Evolutionary conservation across 2,797 vertebrate genomes (phyloP), one percentile per base, ranked within the genome.

Genomic region (Acanthis flammea): DNA sequence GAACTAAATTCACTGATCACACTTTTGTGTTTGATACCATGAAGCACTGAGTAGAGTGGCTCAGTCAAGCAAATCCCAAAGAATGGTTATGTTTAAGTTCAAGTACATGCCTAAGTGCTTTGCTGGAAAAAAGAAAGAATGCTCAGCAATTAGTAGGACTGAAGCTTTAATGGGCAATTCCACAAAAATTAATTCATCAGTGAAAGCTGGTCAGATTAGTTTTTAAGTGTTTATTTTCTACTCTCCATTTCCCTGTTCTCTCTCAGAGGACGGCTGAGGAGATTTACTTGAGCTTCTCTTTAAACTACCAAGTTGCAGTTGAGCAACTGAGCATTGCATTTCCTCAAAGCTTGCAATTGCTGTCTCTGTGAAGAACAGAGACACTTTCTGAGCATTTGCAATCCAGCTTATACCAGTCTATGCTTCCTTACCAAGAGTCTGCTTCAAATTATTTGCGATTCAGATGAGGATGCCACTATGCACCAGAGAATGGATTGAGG

Each of bases 281-380:
- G 98, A 98, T 98, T 97, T 98, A 97, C 90, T 97, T 77, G 85
- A 78, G 97, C 95, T 98, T 98, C 98, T 98, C 97, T 98, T 95
- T 98, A 98, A 98, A 98, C 97, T 96, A 97, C 95, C 95, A 98
- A 97, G 96, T 98, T 98, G 95, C 95, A 92, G 88, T 97, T 97
- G 94, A 94, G 94, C 96, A 95, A 96, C 95, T 96, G 95, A 97
- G 97, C 94, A 93, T 98, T 98, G 98, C 96, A 96, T 98, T 98
- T 97, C 94, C 95, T 97, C 97, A 96, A 95, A 98, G 97, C 94
- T 97, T 97, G 94, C 97, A 93, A 91, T 97, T 97, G 95, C 97
- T 97, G 72, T 98, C 94, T 97, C 93, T 81, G 85, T 75, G 89
- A 87, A 97, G 92, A 97, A 88, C 91, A 94, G 92, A 96, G 98